A percentile compares a stretch with the other conserved stretches of the same genome.
These are phyloP conservation scores for Aporophyla lueneburgensis DNA, from an alignment of 2,888 invertebrate species.

Conservation along the genomic window DNA sequence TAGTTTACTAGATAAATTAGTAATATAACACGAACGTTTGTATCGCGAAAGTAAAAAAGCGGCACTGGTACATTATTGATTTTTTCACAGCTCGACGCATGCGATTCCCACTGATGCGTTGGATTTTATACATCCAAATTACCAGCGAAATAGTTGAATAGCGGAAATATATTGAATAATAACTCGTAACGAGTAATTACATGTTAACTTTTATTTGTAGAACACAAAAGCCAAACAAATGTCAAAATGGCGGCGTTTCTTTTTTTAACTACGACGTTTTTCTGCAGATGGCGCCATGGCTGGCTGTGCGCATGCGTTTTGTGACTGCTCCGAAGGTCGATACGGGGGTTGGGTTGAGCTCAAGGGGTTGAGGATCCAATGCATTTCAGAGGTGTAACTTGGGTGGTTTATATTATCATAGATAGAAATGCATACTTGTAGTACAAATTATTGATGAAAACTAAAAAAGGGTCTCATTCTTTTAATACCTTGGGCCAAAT, in stretches of 20 bases:
- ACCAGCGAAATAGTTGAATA: slow-evolving; percentile 68
- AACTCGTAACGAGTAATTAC: slow-evolving; percentile 77
- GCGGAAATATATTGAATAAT: slow-evolving; percentile 74
- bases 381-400: slow-evolving; percentile 25
- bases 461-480: too few species aligned
- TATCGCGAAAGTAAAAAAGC: slow-evolving; percentile 86
- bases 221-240: slow-evolving; percentile 91
- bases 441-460: too few species aligned
- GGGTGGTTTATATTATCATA: background rate
- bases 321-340: slow-evolving; percentile 76
- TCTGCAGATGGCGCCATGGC: slow-evolving; percentile 82
- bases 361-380: slow-evolving; percentile 15
- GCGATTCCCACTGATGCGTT: slow-evolving; percentile 73
- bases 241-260: slow-evolving; percentile 91
- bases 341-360: slow-evolving; percentile 56
- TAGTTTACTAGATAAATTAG: slow-evolving; percentile 51
- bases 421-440: background rate
- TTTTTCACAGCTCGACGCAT: slow-evolving; percentile 79
- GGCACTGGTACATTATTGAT: slow-evolving; percentile 87
- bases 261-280: slow-evolving; percentile 71
- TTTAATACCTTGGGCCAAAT: background rate
- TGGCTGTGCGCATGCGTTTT: slow-evolving; percentile 85
- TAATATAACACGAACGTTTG: slow-evolving; percentile 75
- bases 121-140: slow-evolving; percentile 69
- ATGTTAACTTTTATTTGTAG: slow-evolving; percentile 79